A percentile compares a stretch with the other conserved stretches of the same genome.
Conservation (phyloP, 1,140 invertebrate species). For the Cepaea nemoralis region DNA sequence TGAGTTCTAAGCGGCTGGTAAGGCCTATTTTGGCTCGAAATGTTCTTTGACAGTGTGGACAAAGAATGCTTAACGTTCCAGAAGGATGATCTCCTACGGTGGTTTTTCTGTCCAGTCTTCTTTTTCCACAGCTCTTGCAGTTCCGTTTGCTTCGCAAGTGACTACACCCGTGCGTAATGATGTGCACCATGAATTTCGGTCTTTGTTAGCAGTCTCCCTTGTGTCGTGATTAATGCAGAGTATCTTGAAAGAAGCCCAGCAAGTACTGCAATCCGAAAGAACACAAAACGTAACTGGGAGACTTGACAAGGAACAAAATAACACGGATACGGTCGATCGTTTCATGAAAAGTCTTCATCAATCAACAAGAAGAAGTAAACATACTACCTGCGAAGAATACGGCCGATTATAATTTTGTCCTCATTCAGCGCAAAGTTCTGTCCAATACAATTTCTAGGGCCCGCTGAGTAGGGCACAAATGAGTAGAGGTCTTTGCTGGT, state of each 20-base stretch:
- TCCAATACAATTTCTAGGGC: conserved; percentile 53
- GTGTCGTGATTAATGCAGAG: not conserved
- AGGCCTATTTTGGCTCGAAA: too few relatives aligned
- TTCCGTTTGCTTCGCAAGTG: too few relatives aligned
- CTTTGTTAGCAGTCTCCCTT: not conserved
- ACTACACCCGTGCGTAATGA: too few relatives aligned
- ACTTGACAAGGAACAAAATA: not conserved
- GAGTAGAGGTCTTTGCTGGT: conserved; percentile 42
- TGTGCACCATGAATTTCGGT: too few relatives aligned
- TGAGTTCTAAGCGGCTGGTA: too few relatives aligned
- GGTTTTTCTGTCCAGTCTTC: too few relatives aligned
- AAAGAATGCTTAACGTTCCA: too few relatives aligned
- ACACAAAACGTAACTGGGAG: too few relatives aligned
- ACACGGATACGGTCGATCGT: not conserved
- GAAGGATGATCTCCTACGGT: too few relatives aligned
- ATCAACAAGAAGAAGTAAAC: not conserved
- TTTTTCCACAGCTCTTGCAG: too few relatives aligned
- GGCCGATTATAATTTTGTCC: conserved; percentile 57
- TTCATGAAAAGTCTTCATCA: not conserved
- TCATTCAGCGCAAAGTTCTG: conserved; percentile 58
- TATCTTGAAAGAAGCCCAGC: not conserved
- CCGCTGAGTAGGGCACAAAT: conserved; percentile 53
- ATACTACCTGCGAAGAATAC: conserved; percentile 50
- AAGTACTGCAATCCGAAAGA: not conserved
- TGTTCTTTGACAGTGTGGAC: too few relatives aligned